These are phyloP conservation scores for Coracopsis vasa DNA, from an alignment of 2,113 vertebrate genomes.

Conservation along the genomic window DNA sequence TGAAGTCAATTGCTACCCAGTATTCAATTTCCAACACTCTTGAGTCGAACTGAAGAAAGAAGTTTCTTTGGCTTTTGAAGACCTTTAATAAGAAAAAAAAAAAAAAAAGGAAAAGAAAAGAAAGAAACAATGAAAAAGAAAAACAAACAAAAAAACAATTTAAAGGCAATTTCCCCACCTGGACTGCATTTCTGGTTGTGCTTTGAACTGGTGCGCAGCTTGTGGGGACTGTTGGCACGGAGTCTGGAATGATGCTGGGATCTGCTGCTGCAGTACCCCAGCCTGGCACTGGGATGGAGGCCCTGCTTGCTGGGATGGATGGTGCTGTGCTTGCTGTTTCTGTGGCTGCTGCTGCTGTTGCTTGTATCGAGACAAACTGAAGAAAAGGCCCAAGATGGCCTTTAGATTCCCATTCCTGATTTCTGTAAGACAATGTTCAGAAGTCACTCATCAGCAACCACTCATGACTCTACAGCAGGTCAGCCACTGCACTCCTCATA, in stretches of 20 bases:
- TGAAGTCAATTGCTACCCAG: background rate
- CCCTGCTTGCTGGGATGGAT: constrained; percentile 64
- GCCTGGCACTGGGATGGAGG: constrained; percentile 69
- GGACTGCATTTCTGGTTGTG: constrained; percentile 96
- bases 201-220: constrained; percentile 74
- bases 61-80: background rate
- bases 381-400: constrained; percentile 97
- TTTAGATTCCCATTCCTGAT: constrained; percentile 99
- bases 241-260: constrained; percentile 66
- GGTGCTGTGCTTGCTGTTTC: constrained; percentile 60
- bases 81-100: background rate
- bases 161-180: constrained; percentile 75
- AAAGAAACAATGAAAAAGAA: background rate
- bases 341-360: constrained; percentile 90
- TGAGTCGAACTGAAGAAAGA: background rate
- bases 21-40: background rate
- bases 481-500: background rate
- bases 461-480: fast-evolving
- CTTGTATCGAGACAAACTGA: constrained; percentile 96
- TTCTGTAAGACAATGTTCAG: constrained; percentile 80
- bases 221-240: constrained; percentile 76
- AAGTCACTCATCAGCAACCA: background rate
- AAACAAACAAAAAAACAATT: background rate
- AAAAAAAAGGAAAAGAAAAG: background rate
- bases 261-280: constrained; percentile 52